Base-by-base conservation (phyloP, 2,888 invertebrate genomes). In the Polymixis lichenea region DNA sequence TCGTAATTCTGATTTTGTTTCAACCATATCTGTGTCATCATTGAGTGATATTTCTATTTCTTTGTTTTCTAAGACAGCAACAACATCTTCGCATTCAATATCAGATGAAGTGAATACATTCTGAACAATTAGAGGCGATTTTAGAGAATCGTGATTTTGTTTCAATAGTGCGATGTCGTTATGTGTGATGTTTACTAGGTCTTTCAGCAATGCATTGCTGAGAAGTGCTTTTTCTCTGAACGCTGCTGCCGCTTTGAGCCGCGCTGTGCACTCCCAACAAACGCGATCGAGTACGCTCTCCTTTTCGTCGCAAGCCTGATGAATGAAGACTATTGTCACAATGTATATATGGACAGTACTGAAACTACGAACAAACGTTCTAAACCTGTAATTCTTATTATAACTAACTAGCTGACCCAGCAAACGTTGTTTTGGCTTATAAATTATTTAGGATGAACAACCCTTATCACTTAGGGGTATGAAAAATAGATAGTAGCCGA, bases 211-310 rank as follows among this genome's bases (percentile, higher is more conserved):
- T 19, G 61, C 2, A 32, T 78, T 66, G 28, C 60, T 82, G n/a
- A 76, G 17, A 0, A 82, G 49, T n/a, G 78, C 78, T 61, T 76
- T 78, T 2, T 82, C 28, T 32, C 38, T 82, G 6, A 78, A 78
- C 1, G 55, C 8, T 22, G 76, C 53, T 32, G 82, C 82, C 7
- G 82, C 65, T 66, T 17, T 28, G 0, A 78, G 78, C 1, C 78
- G 60, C 22, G 82, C 65, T 1, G 82, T 49, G 28, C 78, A 78
- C 4, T 78, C 78, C 82, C 82, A 78, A 51, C 78, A 78, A 5
- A 78, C 3, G 0, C 46, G 46, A 15, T 51, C 22, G 8, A 15
- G n/a, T 43, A 1, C 17, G 13, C 13, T 8, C 4, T 38, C 43
- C 2, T 17, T 60, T 17, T 22, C 9, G 19, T 51, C 25, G 49